A percentile compares a stretch with the other conserved stretches of the same genome.
These are phyloP conservation scores for Brenthis daphne DNA, from an alignment of 2,888 invertebrate species.

Conservation along the genomic window DNA sequence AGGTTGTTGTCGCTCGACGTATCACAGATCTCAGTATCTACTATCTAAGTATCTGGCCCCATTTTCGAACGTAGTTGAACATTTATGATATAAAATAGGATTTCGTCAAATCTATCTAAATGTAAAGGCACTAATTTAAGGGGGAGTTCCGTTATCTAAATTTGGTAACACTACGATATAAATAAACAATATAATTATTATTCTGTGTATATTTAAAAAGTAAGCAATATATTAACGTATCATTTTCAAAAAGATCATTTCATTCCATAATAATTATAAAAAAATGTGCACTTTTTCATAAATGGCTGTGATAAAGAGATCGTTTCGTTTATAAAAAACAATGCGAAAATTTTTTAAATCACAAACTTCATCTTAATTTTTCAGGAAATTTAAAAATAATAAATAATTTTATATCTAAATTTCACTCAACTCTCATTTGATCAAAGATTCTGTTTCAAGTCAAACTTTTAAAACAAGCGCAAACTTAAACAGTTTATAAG, in stretches of 20 bases:
- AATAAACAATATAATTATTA: slow-evolving; percentile 25
- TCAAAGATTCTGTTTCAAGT: slow-evolving; percentile 8
- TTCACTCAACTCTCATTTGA: slow-evolving; percentile 17
- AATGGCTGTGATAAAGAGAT: slow-evolving; percentile 2
- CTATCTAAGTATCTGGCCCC: slow-evolving; percentile 54
- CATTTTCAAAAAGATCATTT: background rate
- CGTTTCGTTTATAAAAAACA: background rate
- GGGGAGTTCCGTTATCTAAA: slow-evolving; percentile 23
- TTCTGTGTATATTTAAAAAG: slow-evolving; percentile 7
- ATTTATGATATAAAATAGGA: slow-evolving; percentile 31
- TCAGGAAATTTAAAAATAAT: slow-evolving; percentile 2
- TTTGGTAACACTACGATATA: slow-evolving; percentile 61
- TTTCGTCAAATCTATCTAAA: slow-evolving; percentile 33
- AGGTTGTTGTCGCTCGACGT: slow-evolving; percentile 45
- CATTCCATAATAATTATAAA: background rate
- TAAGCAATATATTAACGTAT: background rate
- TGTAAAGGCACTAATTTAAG: slow-evolving; percentile 38
- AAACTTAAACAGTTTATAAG: slow-evolving; percentile 14
- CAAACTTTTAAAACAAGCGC: slow-evolving; percentile 14
- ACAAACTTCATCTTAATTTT: slow-evolving; percentile 5
- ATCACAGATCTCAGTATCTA: slow-evolving; percentile 68
- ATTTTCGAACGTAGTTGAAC: slow-evolving; percentile 39
- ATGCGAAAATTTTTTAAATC: slow-evolving; percentile 18
- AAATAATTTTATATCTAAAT: slow-evolving; percentile 22
- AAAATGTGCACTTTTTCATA: background rate